Base-by-base conservation (phyloP, 1,140 invertebrate genomes). In the Halictus rubicundus region DNA sequence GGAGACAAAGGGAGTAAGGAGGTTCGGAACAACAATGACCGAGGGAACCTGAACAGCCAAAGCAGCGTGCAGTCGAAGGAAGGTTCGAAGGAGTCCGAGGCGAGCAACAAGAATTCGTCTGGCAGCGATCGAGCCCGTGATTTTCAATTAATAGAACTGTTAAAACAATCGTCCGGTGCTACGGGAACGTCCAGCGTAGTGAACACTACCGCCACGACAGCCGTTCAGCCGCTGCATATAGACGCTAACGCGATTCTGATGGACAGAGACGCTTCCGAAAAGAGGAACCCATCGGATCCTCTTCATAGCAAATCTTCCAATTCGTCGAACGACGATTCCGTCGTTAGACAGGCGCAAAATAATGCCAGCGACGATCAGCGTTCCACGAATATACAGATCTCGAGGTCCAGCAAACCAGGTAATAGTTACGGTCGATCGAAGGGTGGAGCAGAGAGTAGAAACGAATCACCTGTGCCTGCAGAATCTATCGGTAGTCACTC, bases 131-230 rank as follows among this genome's bases (percentile, higher is more conserved):
- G 87, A 37, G 16, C 32, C 16, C 14, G 86, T 0, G 87, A 88
- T 23, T 70, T 88, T 37, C 88, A 87, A 37, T 71, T 93, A 5
- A 78, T 87, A 0, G 89, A 91, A 32, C 78, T 92, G 0, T 39
- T 92, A 59, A 92, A 92, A 60, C 83, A 90, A 88, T 70, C 85
- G 76, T 90, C 91, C 0, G 82, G 79, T 4, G 90, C 89, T 8
- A 90, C 84, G 8, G 91, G 91, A 12, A 92, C 92, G 0, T 91
- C 89, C 2, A 93, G 92, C 64, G 88, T 93, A 12, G 92, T 93
- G 14, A 93, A 89, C 42, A 92, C 92, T 2, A 92, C 92, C 0
- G 90, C 92, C 1, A 89, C 89, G 0, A 92, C 92, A 0, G 92
- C 92, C 0, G 92, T 92, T 0, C 88, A 92, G 46, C 92, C 92